Percentiles rank a stretch among this genome's conserved stretches.
These are phyloP conservation scores for Lethocerus indicus DNA, from an alignment of 1,140 invertebrate genomes.

Conservation along the genomic window DNA sequence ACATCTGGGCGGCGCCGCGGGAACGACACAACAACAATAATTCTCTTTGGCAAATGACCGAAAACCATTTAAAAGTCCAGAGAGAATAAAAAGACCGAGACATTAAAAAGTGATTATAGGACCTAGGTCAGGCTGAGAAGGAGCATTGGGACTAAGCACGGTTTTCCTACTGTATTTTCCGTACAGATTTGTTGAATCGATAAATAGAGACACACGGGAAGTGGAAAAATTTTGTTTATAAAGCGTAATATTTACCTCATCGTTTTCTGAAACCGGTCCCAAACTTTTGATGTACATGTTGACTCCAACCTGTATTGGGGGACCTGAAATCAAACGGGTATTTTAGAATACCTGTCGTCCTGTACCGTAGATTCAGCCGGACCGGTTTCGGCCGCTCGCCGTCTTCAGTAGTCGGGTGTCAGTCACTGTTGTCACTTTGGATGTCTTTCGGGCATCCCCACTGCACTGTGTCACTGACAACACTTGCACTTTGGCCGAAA, in stretches of 20 bases:
- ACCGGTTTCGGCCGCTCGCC: no score
- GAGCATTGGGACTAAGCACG: background rate
- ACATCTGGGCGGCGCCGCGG: constrained; percentile 33
- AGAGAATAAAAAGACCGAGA: no score
- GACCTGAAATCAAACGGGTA: constrained; percentile 25
- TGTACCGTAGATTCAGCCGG: no score
- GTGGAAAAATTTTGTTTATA: background rate
- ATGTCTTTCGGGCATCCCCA: no score
- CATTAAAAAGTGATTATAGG: background rate
- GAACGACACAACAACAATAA: no score
- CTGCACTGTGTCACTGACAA: no score
- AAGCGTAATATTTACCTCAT: constrained; percentile 26
- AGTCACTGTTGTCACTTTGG: no score
- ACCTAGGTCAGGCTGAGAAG: background rate
- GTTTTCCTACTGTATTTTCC: background rate
- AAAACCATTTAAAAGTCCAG: no score
- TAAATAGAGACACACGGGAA: background rate
- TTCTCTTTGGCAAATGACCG: no score
- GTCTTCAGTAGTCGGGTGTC: no score
- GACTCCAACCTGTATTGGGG: constrained; percentile 25
- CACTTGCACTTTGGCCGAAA: no score
- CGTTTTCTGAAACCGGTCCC: constrained; percentile 33
- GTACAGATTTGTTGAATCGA: background rate
- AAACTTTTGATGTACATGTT: constrained; percentile 34
- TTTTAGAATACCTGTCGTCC: no score